Percentiles rank a stretch among this genome's conserved stretches.
Evolutionary conservation across 53 echinoderm and acorn worm species (phyloP).

Genomic region (Hippasteria phrygiana): DNA sequence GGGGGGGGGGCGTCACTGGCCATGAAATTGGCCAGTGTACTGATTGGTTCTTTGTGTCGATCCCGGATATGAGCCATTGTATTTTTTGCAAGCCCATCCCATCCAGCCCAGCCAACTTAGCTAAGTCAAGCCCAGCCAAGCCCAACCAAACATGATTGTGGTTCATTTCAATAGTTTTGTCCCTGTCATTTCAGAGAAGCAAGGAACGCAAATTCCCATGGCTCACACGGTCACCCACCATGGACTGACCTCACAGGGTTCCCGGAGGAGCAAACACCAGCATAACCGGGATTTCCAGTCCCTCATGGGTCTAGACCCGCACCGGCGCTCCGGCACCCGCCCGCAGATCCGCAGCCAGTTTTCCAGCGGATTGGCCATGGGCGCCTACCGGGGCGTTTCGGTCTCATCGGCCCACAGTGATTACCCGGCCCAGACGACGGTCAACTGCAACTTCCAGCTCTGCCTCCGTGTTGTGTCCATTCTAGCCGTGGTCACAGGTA

Average conservation of each 20-base stretch:
- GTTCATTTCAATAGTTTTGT: not conserved
- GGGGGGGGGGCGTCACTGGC: too few relatives aligned
- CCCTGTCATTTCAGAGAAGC: not conserved
- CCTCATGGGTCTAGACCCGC: not conserved
- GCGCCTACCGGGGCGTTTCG: not conserved
- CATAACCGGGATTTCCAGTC: slow-evolving; percentile 15
- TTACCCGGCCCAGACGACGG: not conserved
- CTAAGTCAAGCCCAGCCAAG: too few relatives aligned
- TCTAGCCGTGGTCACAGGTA: slow-evolving; percentile 5
- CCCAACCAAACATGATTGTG: not conserved
- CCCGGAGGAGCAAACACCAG: not conserved
- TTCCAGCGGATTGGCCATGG: slow-evolving; percentile 14
- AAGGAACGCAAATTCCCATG: too few relatives aligned
- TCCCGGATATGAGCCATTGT: too few relatives aligned
- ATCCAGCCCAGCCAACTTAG: too few relatives aligned
- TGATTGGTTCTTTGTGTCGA: too few relatives aligned
- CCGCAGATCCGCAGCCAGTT: slow-evolving; percentile 13
- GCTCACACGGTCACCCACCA: not conserved
- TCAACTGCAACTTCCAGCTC: not conserved
- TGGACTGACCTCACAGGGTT: not conserved
- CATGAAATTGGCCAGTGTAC: too few relatives aligned
- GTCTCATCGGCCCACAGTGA: slow-evolving; percentile 13
- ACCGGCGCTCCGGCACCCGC: slow-evolving; percentile 8
- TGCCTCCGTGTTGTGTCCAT: slow-evolving; percentile 30
- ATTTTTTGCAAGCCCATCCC: too few relatives aligned